A percentile compares a stretch with the other conserved stretches of the same genome.
Evolutionary conservation across 1,140 invertebrate species (phyloP).

Genomic region (Drosophila subobscura): DNA sequence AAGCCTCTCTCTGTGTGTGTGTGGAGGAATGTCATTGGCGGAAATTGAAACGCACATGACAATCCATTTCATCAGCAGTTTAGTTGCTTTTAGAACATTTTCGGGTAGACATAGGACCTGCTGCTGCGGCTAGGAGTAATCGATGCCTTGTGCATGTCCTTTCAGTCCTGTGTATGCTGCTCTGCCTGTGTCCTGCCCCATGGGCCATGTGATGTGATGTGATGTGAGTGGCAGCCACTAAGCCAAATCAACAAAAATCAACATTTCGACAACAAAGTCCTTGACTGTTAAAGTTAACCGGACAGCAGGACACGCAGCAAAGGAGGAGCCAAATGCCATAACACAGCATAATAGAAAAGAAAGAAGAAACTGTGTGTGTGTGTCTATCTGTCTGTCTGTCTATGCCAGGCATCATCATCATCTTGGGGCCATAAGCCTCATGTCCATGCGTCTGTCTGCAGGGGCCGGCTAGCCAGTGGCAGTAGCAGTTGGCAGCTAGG

Average conservation of each 20-base stretch:
- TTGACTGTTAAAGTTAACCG: constrained; percentile 80
- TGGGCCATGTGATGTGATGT: constrained; percentile 28
- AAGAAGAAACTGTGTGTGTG: background rate
- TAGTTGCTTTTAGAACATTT: constrained; percentile 77
- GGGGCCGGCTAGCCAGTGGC: constrained; percentile 4
- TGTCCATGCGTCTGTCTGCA: constrained; percentile 41
- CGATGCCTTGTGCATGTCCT: constrained; percentile 30
- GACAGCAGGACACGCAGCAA: constrained; percentile 27
- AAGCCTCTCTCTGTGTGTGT: constrained; percentile 1
- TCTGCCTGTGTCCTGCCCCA: background rate
- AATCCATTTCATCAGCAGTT: constrained; percentile 83
- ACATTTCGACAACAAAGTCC: constrained; percentile 81
- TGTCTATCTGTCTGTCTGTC: constrained; percentile 14
- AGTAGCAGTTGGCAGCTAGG: background rate
- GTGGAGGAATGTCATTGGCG: constrained; percentile 72
- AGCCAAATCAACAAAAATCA: constrained; percentile 81
- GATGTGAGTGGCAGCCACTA: constrained; percentile 76
- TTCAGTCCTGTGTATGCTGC: background rate
- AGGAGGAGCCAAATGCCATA: constrained; percentile 53
- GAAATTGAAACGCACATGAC: constrained; percentile 83
- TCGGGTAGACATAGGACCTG: constrained; percentile 1
- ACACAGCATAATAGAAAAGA: constrained; percentile 74
- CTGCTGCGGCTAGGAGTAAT: constrained; percentile 23
- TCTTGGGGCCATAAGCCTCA: constrained; percentile 60
- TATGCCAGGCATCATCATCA: constrained; percentile 35